Evolutionary conservation across 2,797 vertebrate species (phyloP).

Genomic region (Synaphobranchus kaupii): DNA sequence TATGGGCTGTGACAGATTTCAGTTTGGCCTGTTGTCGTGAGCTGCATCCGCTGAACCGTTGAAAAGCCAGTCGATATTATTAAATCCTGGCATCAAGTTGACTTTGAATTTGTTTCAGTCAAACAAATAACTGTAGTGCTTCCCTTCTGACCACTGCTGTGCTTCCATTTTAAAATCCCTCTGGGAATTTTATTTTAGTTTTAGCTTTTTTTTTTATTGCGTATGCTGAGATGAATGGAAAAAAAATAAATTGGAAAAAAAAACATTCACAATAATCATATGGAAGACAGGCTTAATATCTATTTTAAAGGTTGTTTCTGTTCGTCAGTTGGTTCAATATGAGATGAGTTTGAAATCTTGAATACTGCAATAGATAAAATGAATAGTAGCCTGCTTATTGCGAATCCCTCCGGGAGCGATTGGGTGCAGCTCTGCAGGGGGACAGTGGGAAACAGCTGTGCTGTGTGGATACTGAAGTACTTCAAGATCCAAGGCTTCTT

Average conservation of each 20-base stretch:
- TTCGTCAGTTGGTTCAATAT: neutral
- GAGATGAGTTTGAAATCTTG: neutral
- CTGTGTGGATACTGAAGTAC: neutral
- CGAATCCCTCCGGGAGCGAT: neutral
- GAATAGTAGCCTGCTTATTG: neutral
- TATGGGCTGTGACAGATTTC: constrained; percentile 12
- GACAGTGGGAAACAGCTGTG: constrained; percentile 6
- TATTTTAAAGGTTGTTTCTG: neutral
- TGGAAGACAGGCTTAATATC: neutral
- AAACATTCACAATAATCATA: neutral
- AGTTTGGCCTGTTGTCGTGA: constrained; percentile 5
- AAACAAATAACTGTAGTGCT: constrained; percentile 15
- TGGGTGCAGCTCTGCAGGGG: neutral
- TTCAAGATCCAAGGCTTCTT: neutral
- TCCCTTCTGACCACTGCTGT: neutral
- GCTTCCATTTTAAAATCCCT: neutral
- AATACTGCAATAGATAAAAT: neutral
- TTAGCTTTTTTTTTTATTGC: neutral
- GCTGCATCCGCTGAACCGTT: neutral
- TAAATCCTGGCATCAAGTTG: constrained; percentile 6
- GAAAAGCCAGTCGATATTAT: constrained; percentile 30
- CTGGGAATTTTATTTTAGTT: neutral
- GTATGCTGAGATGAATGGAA: neutral
- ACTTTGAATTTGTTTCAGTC: constrained; percentile 25
- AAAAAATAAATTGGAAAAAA: neutral